Evolutionary conservation across 2,797 vertebrate genomes (phyloP), one percentile per base, ranked within the genome.

Genomic region (Chelonia mydas): DNA sequence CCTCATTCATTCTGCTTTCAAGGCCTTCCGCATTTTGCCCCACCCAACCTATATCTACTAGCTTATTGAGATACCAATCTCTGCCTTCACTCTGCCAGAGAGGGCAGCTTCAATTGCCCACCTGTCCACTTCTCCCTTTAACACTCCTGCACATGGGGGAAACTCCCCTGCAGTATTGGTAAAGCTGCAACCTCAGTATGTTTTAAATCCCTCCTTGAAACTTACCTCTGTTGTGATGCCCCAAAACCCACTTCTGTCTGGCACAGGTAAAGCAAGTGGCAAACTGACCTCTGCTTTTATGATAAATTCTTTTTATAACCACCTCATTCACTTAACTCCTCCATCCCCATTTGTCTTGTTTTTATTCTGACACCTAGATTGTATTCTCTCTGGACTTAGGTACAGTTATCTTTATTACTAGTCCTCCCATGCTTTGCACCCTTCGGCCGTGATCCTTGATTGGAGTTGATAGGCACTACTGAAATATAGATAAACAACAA

Each of bases 401-500:
- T 9, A 91, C 37, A 54, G 90, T 84, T 25, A 2, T 81, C 61
- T 92, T 76, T 47, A 65, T 65, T 86, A 41, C 31, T 33, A 7
- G 13, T 65, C 90, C 51, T 82, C 78, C 72, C 41, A 1, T 5
- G 0, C 81, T 0, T 0, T 79, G 89, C 1, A 1, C 57, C 21
- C n/a, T 65, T 91, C 90, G 88, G 33, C n/a, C n/a, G 65, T 37
- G 65, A 68, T 92, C 94, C 65, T 94, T 89, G 84, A 23, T 54
- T 45, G 89, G 11, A 93, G 49, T 61, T 95, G 68, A 81, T 88
- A 84, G 0, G 1, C 84, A 83, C 41, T 84, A 31, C 83, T 88
- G 87, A 93, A 92, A 90, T 55, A 88, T 92, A 95, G 92, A 94
- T 92, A 93, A 85, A 76, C 72, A 51, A 1, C 83, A 37, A 80